These are phyloP conservation scores for Drosophila yakuba DNA, from an alignment of 1,140 invertebrate species.

Conservation along the genomic window DNA sequence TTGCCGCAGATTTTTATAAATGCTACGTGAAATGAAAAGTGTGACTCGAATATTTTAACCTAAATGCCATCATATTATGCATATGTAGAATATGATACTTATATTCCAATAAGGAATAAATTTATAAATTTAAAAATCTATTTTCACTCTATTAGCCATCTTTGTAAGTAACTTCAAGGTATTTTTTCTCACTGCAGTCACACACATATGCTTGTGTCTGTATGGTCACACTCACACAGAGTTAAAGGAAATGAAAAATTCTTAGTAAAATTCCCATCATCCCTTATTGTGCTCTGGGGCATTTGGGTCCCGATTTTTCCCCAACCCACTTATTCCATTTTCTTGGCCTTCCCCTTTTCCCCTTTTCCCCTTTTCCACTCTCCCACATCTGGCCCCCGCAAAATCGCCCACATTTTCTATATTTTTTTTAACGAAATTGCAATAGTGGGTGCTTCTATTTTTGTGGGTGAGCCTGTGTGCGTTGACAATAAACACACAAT, in stretches of 20 bases:
- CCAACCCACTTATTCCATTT: conserved; percentile 28
- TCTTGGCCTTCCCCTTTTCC: conserved; percentile 4
- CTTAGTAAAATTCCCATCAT: conserved; percentile 81
- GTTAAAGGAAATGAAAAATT: conserved; percentile 82
- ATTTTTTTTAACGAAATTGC: conserved; percentile 69
- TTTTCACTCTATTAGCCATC: no score
- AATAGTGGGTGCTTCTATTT: conserved; percentile 15
- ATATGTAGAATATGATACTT: no score
- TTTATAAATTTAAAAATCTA: no score
- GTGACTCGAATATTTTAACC: no score
- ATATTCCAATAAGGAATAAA: no score
- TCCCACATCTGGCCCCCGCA: not conserved
- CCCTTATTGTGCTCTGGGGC: conserved; percentile 78
- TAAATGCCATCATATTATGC: no score
- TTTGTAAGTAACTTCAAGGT: no score
- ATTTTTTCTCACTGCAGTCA: not conserved
- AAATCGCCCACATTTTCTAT: conserved; percentile 21
- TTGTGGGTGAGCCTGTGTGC: conserved; percentile 11
- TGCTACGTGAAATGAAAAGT: no score
- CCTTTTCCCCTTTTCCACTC: not conserved
- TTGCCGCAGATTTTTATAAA: no score
- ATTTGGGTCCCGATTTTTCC: conserved; percentile 47
- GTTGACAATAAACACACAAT: conserved; percentile 76
- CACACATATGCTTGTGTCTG: not conserved
- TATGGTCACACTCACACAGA: conserved; percentile 29